These are phyloP conservation scores for Platyscapa corneri DNA, from an alignment of 1,140 invertebrate genomes.

Conservation along the genomic window DNA sequence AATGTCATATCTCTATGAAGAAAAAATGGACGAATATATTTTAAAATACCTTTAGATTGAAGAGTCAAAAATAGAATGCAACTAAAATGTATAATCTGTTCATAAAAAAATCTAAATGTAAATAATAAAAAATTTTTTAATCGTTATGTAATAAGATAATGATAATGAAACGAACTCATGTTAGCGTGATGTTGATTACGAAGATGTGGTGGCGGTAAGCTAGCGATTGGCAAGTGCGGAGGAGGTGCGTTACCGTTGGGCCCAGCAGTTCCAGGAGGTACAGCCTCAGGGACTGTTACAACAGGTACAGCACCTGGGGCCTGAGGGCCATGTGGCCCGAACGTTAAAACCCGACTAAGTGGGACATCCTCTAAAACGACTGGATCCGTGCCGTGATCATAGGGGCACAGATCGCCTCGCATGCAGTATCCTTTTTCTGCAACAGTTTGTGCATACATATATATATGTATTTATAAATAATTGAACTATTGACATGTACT, in stretches of 20 bases:
- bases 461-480: no score
- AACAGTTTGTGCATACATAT: conserved; percentile 5
- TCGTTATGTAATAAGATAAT: no score
- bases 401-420: conserved; percentile 94
- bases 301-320: conserved; percentile 70
- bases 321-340: conserved; percentile 74
- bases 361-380: conserved; percentile 92
- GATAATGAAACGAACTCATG: conserved; percentile 63
- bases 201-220: conserved; percentile 74
- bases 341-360: conserved; percentile 76
- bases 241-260: conserved; percentile 73
- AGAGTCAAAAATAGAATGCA: no score
- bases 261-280: conserved; percentile 34
- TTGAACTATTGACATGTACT: no score
- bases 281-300: conserved; percentile 65
- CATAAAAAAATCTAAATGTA: no score
- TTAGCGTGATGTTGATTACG: conserved; percentile 73
- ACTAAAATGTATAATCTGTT: no score
- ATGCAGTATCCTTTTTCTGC: conserved; percentile 96
- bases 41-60: no score
- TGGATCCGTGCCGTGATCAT: conserved; percentile 95
- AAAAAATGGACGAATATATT: no score
- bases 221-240: conserved; percentile 73
- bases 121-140: no score
- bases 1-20: no score